Conservation (phyloP, 2,888 invertebrate species). For the Priocnemis perturbator region DNA sequence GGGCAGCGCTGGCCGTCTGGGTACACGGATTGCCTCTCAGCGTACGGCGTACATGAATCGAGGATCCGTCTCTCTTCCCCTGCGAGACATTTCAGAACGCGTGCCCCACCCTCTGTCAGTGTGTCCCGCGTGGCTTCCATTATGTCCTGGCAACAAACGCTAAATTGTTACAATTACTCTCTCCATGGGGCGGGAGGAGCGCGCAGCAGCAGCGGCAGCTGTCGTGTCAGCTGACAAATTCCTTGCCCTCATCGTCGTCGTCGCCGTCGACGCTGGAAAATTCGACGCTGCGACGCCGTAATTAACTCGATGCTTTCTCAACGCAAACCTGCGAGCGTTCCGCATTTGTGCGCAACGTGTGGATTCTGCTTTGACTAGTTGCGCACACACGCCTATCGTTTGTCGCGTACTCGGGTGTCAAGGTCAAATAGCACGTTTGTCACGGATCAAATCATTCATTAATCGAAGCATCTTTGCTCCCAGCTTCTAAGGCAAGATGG, state of each 20-base stretch:
- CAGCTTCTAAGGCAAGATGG: too few species aligned
- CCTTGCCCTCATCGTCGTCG: conserved; percentile 28
- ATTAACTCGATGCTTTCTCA: conserved; percentile 26
- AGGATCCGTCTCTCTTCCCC: not conserved
- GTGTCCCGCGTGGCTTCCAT: conserved; percentile 36
- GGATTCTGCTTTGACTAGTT: too few species aligned
- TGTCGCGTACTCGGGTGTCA: too few species aligned
- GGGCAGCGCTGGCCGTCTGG: not conserved
- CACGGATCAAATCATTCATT: too few species aligned
- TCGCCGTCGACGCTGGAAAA: conserved; percentile 25
- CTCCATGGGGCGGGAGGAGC: conserved; percentile 27
- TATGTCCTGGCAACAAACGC: conserved; percentile 52
- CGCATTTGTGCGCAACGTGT: too few species aligned
- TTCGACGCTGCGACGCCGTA: conserved; percentile 22
- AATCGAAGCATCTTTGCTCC: too few species aligned
- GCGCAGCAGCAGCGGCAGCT: conserved; percentile 49
- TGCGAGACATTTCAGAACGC: conserved; percentile 10
- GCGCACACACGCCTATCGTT: too few species aligned
- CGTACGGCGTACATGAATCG: not conserved
- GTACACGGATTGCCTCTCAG: not conserved
- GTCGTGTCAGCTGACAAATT: conserved; percentile 63
- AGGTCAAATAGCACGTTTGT: too few species aligned
- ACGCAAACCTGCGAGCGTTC: not conserved
- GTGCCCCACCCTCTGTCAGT: conserved; percentile 23
- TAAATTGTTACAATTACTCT: conserved; percentile 66